phyloP scores from a whole-genome alignment of 2,888 invertebrate genomes.

The Leptinotarsa tumamoca region DNA sequence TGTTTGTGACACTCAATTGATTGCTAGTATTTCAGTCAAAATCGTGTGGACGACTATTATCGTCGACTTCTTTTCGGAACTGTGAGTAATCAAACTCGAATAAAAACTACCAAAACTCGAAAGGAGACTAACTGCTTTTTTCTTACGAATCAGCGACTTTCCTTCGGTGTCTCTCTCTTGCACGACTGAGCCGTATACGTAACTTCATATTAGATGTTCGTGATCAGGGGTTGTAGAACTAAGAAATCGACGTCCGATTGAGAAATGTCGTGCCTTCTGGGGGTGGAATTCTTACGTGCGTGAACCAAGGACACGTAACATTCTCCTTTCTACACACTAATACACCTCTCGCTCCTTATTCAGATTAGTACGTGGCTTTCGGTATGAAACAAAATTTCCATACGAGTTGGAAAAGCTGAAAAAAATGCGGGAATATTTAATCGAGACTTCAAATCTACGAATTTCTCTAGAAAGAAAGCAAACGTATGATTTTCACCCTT shows the following conservation, averaged over 20 bases:
- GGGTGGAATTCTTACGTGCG: slow-evolving; percentile 55
- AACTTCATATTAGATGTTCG: slow-evolving; percentile 44
- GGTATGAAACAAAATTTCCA: neutral
- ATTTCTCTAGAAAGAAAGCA: too few relatives aligned
- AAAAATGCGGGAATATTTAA: neutral
- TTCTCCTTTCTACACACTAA: neutral
- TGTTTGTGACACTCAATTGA: neutral
- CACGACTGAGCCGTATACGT: slow-evolving; percentile 22
- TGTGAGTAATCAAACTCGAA: slow-evolving; percentile 3
- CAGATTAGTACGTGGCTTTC: slow-evolving; percentile 2
- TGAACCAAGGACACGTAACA: slow-evolving; percentile 51
- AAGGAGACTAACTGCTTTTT: neutral
- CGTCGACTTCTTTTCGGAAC: neutral
- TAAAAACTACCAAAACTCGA: slow-evolving; percentile 5
- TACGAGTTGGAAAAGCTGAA: slow-evolving; percentile 1
- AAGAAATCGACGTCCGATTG: slow-evolving; percentile 50
- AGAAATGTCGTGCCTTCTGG: slow-evolving; percentile 56
- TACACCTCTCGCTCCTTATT: slow-evolving; percentile 5
- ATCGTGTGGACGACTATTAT: neutral
- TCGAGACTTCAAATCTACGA: neutral
- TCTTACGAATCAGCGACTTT: neutral
- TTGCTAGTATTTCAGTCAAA: neutral
- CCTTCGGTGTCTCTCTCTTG: neutral
- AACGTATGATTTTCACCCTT: too few relatives aligned
- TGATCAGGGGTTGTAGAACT: slow-evolving; percentile 54